phyloP scores from a whole-genome alignment of 2,888 invertebrate species.

The Alviniconcha strummeri region DNA sequence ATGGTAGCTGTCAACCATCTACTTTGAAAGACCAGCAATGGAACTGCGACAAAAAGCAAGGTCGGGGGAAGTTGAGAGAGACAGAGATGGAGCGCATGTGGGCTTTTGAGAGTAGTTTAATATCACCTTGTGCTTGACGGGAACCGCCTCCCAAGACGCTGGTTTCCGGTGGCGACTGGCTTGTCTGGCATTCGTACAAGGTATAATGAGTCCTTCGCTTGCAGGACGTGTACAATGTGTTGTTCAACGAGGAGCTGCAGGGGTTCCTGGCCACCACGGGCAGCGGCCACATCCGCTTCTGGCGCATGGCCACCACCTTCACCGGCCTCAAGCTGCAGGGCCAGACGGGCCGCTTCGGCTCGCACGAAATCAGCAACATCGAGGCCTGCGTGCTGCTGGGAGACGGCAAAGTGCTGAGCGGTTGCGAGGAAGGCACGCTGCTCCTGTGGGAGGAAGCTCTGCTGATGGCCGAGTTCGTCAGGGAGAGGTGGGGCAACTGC shows the following conservation, averaged over 20 bases:
- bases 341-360: conserved; percentile 37
- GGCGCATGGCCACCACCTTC: conserved; percentile 43
- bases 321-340: conserved; percentile 42
- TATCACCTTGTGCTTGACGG: too few relatives aligned
- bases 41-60: too few relatives aligned
- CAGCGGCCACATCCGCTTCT: conserved; percentile 41
- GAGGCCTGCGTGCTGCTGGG: conserved; percentile 39
- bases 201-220: too few relatives aligned
- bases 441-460: conserved; percentile 42
- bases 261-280: conserved; percentile 38
- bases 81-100: too few relatives aligned
- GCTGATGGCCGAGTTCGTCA: conserved; percentile 37
- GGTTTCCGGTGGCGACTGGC: too few relatives aligned
- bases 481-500: conserved; percentile 23
- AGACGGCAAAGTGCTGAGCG: conserved; percentile 42
- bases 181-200: too few relatives aligned
- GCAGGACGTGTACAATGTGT: conserved; percentile 38
- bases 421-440: conserved; percentile 39
- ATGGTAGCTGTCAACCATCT: too few relatives aligned
- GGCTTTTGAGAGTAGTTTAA: too few relatives aligned
- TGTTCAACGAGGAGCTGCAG: conserved; percentile 31
- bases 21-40: too few relatives aligned
- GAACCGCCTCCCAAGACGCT: too few relatives aligned
- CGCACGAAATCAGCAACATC: conserved; percentile 32
- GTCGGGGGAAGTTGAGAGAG: too few relatives aligned